Evolutionary conservation across 2,113 vertebrate genomes (phyloP), one percentile per base, ranked within the genome.

Genomic region (Chloropsis cyanopogon): DNA sequence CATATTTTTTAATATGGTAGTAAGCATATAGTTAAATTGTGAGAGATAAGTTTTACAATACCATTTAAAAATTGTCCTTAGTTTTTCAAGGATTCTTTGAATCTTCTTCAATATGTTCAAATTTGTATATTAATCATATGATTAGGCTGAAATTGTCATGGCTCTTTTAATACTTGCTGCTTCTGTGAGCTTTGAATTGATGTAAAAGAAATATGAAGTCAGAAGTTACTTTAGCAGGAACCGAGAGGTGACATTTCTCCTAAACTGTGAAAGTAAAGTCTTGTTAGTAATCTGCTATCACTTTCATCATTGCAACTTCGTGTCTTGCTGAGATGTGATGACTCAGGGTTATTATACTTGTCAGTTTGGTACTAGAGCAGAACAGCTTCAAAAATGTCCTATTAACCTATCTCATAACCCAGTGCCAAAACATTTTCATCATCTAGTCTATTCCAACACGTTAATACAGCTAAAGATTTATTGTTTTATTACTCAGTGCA

Each of bases 381-480:
- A 96, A 95, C 90, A 81, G 90, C 64, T 90, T 94, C 92, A 83
- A 68, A 93, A 92, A 86, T 90, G 88, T 94, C 80, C 82, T 94
- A 66, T 97, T 97, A 97, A 96, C 90, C 91, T 95, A 47, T 83
- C 88, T 83, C 35, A 66, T 81, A 93, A 94, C 82, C 92, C 86
- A 52, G 39, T 88, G 86, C 82, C 64, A 90, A 91, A 95, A 56
- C 56, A 59, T 50, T 73, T 95, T 47, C 35, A 94, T 94, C 85
- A 95, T 95, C 71, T 31, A 75, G 54, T 92, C 92, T 92, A 33
- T 77, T 95, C 71, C 59, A 95, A 47, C 54, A 83, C 0, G 1
- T 80, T 94, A 93, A 83, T 88, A 66, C 21, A 86, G 64, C 59
- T 90, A 28, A 94, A 92, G 92, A 93, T 95, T 94, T 94, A 94